phyloP scores from a whole-genome alignment of 2,113 vertebrate genomes.

The Tretioscincus oriximinensis region DNA sequence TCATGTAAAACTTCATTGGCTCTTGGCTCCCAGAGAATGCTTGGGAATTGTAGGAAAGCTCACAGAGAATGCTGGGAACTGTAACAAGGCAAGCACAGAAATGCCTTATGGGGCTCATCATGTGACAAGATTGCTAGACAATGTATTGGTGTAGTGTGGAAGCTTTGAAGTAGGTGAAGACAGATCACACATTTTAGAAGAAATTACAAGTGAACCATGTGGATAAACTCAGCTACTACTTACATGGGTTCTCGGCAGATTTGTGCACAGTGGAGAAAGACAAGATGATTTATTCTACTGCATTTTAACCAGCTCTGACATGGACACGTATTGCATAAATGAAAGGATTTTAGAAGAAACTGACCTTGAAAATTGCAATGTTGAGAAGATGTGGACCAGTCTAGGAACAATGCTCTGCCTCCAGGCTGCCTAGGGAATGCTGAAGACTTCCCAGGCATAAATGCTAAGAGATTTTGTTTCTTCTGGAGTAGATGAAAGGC shows the following conservation, averaged over 20 bases:
- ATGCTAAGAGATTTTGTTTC: conserved; percentile 35
- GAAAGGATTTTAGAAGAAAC: conserved; percentile 10
- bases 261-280: conserved; percentile 7
- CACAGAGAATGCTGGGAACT: no score
- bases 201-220: no score
- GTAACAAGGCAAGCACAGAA: no score
- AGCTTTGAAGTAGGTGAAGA: no score
- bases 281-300: neutral
- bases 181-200: no score
- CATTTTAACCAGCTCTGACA: conserved; percentile 6
- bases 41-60: no score
- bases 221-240: neutral
- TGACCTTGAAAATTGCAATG: conserved; percentile 37
- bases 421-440: conserved; percentile 35
- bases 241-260: fast-evolving
- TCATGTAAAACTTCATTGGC: no score
- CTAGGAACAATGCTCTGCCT: conserved; percentile 41
- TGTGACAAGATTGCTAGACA: no score
- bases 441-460: neutral
- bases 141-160: no score
- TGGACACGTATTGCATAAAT: conserved; percentile 12
- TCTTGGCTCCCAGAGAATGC: no score
- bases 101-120: no score
- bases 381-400: conserved; percentile 18
- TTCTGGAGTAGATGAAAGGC: conserved; percentile 1